Evolutionary conservation across 2,797 vertebrate genomes (phyloP).

Genomic region (Lutjanus argentimaculatus): DNA sequence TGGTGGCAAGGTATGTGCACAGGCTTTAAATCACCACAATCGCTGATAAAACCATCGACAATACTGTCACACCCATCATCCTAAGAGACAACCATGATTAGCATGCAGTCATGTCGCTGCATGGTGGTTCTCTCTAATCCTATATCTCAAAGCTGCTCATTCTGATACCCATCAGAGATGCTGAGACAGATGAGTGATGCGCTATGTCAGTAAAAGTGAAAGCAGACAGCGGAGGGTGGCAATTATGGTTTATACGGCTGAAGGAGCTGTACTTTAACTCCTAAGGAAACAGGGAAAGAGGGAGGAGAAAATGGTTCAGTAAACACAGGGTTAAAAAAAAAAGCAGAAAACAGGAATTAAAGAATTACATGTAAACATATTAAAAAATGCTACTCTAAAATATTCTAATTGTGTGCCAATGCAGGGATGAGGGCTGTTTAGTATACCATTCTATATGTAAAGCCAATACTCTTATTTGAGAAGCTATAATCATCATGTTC

Average conservation of each 20-base stretch:
- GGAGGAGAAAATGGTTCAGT: neutral
- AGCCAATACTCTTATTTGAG: neutral
- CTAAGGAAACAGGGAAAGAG: neutral
- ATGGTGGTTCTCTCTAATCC: conserved; percentile 27
- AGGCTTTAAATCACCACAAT: conserved; percentile 30
- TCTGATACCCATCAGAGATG: conserved; percentile 11
- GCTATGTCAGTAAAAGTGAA: conserved; percentile 38
- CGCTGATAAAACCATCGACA: conserved; percentile 33
- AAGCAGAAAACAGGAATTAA: neutral
- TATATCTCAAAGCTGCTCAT: conserved; percentile 26
- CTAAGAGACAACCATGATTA: conserved; percentile 37
- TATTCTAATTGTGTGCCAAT: neutral
- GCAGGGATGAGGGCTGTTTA: neutral
- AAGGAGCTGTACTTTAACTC: conserved; percentile 13
- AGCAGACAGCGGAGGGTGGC: conserved; percentile 10
- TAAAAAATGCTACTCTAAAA: neutral
- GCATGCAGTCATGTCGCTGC: conserved; percentile 8
- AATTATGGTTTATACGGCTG: conserved; percentile 34
- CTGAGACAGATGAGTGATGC: conserved; percentile 45
- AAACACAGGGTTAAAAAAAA: neutral
- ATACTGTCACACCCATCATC: conserved; percentile 30
- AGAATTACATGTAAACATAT: neutral
- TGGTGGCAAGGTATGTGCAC: conserved; percentile 24
- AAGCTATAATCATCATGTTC: neutral
- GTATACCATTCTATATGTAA: too few species aligned